Evolutionary conservation across 2,113 vertebrate species (phyloP).

Genomic region (Marcusenius ussheri): DNA sequence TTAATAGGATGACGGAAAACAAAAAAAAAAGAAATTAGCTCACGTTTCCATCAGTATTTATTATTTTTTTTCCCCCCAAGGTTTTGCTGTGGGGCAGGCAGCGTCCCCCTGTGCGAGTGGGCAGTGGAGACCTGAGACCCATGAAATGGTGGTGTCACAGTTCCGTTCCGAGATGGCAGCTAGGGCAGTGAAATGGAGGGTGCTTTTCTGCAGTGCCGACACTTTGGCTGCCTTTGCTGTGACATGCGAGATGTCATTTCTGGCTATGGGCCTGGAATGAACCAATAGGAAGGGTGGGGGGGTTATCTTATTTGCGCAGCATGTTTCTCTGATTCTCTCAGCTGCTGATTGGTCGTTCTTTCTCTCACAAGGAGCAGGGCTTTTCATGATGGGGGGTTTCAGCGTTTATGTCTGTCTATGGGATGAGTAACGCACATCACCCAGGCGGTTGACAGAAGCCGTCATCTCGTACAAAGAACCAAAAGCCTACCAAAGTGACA

Average conservation of each 20-base stretch:
- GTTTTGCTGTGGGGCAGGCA: not conserved
- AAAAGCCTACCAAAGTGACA: not conserved
- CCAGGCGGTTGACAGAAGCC: not conserved
- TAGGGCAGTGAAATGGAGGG: not conserved
- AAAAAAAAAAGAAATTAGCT: not conserved
- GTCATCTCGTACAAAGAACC: not conserved
- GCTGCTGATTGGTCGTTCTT: not conserved
- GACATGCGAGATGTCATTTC: not conserved
- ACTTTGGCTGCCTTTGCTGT: not conserved
- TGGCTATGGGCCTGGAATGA: not conserved
- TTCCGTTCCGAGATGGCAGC: not conserved
- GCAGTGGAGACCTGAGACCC: not conserved
- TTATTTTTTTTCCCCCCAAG: not conserved
- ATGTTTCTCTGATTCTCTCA: not conserved
- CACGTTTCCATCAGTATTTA: not conserved
- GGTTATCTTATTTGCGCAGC: not conserved
- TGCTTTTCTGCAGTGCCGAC: not conserved
- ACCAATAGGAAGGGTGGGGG: not conserved
- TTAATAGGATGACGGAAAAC: not conserved
- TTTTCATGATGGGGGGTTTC: not conserved
- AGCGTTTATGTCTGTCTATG: not conserved
- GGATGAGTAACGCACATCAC: not conserved
- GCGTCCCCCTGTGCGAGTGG: not conserved
- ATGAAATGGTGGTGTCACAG: slow-evolving; percentile 2
- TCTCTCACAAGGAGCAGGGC: not conserved